Conservation (phyloP, 2,113 vertebrate species). For the Neogale vison region DNA sequence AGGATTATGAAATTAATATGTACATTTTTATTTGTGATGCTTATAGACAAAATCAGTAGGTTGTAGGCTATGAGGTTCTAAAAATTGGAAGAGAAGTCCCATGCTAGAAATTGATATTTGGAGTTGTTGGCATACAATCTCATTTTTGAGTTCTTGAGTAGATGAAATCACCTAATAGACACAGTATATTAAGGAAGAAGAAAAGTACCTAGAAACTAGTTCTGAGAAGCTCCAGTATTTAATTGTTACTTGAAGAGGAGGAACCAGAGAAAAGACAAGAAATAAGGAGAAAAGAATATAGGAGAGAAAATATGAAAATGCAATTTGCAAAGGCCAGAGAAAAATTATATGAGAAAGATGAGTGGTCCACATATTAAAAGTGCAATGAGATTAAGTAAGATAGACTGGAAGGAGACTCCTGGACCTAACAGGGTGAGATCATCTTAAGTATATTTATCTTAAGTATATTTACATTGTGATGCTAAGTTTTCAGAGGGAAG, state of each 20-base stretch:
- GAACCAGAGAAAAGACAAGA: background rate
- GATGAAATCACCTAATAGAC: background rate
- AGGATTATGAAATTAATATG: background rate
- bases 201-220: background rate
- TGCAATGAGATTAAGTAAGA: background rate
- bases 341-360: background rate
- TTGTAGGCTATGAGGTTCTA: background rate
- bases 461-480: no score
- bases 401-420: background rate
- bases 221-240: background rate
- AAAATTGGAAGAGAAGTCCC: background rate
- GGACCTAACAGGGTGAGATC: accelerated
- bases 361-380: background rate
- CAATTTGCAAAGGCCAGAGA: background rate
- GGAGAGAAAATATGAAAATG: background rate
- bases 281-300: background rate
- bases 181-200: background rate
- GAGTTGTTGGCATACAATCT: background rate
- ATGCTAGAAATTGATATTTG: background rate
- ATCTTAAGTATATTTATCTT: no score
- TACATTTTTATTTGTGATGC: background rate
- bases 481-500: background rate
- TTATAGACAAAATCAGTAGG: background rate
- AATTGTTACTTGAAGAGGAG: background rate
- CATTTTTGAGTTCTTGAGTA: background rate